Percentiles rank a stretch among this genome's conserved stretches.
Conservation (phyloP, 2,113 vertebrate genomes). For the Anoplopoma fimbria region DNA sequence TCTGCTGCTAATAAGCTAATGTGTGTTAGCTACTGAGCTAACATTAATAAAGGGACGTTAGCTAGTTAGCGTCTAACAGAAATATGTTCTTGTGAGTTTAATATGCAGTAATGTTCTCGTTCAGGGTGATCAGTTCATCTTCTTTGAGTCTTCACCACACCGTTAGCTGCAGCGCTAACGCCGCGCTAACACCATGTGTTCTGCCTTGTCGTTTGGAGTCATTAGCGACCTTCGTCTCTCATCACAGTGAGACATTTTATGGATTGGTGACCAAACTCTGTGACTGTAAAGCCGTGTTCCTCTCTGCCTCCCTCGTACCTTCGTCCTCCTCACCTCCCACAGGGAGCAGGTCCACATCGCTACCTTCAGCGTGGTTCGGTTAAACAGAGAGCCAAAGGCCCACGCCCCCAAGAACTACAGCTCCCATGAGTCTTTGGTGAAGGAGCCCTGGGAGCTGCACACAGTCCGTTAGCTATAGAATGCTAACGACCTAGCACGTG, state of each 20-base stretch:
- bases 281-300: constrained; percentile 1
- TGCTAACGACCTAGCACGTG: neutral
- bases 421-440: constrained; percentile 13
- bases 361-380: neutral
- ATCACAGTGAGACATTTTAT: neutral
- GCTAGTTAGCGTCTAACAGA: neutral
- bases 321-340: constrained; percentile 20
- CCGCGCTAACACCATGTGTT: neutral
- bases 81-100: neutral
- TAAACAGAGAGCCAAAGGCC: neutral
- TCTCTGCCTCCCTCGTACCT: neutral
- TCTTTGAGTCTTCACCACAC: neutral
- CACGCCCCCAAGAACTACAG: constrained; percentile 3
- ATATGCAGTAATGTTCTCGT: neutral
- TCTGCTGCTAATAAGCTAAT: neutral
- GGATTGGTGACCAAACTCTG: constrained; percentile 14
- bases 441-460: neutral
- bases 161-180: constrained; percentile 1
- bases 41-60: neutral
- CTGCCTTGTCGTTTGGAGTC: neutral
- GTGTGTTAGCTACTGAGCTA: neutral
- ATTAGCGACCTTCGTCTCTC: neutral
- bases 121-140: neutral
- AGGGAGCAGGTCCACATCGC: constrained; percentile 6
- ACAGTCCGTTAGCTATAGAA: neutral